Base-by-base conservation (phyloP, 2,797 vertebrate genomes). In the Heliangelus exortis region DNA sequence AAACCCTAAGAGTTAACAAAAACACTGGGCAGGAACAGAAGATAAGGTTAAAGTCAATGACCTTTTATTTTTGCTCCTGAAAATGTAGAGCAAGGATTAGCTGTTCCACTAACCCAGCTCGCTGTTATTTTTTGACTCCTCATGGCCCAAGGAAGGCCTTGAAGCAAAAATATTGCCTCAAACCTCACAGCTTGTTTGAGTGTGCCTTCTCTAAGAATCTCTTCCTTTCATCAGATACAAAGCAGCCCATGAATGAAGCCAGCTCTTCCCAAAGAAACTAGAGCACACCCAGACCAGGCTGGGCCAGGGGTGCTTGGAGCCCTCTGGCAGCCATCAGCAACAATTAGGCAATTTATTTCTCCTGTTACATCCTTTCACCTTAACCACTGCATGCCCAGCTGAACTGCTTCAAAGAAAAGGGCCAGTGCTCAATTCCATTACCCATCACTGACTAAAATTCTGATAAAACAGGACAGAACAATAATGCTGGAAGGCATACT, bases 31-130 rank as follows among this genome's bases (percentile, higher is more conserved):
- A 84, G 93, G 67, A 80, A 95, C 55, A 96, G 84, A 76, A 95
- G 25, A 41, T 79, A 87, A 95, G 91, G 93, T 96, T 96, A 95
- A 95, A 91, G 89, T 87, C 68, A 89, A 41, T 63, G 61, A 87
- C 75, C 74, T 41, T 41, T 45, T 36, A 84, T 97, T 97, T 96
- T 96, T 88, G 63, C 68, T 93, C 84, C 90, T 93, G 88, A 94
- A 94, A 97, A 97, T 57, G 61, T 77, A 92, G 95, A 90, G 92
- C 93, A 95, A 94, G 97, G 92, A 96, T 96, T 73, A 93, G 93
- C 89, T 72, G 86, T 92, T 95, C 96, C 83, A 94, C 93, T 90
- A 95, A 93, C 95, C 92, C 76, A 50, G 43, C 43, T 90, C 7
- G 0, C 39, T 91, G 68, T 77, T 85, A 90, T 88, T 85, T 93